Conservation (phyloP, 1,140 invertebrate species). For the Microplitis mediator region DNA sequence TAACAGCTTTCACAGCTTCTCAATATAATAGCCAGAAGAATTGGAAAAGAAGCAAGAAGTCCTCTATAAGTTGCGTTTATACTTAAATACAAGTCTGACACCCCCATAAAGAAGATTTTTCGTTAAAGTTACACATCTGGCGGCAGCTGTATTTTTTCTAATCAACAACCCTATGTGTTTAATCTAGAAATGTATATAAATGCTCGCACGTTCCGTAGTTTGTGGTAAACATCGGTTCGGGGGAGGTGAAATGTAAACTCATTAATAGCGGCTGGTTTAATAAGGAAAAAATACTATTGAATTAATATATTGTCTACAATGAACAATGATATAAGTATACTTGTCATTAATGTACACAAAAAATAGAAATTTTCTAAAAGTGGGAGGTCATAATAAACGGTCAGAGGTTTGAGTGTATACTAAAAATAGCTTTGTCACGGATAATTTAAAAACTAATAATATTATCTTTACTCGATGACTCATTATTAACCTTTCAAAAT, state of each 20-base stretch:
- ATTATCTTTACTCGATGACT: neutral
- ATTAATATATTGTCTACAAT: too few species aligned
- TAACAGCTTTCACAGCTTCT: neutral
- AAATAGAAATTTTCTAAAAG: too few species aligned
- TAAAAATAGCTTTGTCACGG: neutral
- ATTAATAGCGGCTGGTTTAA: too few species aligned
- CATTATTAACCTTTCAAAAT: neutral
- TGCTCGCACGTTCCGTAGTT: neutral
- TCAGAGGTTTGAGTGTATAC: neutral
- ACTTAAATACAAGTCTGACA: slow-evolving; percentile 16
- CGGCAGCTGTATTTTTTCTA: slow-evolving; percentile 41
- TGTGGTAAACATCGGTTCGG: too few species aligned
- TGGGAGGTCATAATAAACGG: too few species aligned
- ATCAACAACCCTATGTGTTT: neutral
- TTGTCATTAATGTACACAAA: neutral
- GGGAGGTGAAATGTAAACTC: too few species aligned
- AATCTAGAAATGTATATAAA: neutral
- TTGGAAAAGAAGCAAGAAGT: neutral
- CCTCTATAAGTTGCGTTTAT: slow-evolving; percentile 1
- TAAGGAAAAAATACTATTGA: too few species aligned
- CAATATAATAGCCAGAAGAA: neutral
- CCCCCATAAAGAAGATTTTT: slow-evolving; percentile 32
- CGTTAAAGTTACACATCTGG: slow-evolving; percentile 37
- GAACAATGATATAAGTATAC: too few species aligned
- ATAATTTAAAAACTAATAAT: neutral